Conservation (phyloP, 2,797 vertebrate genomes). For the Cryptoprocta ferox region DNA sequence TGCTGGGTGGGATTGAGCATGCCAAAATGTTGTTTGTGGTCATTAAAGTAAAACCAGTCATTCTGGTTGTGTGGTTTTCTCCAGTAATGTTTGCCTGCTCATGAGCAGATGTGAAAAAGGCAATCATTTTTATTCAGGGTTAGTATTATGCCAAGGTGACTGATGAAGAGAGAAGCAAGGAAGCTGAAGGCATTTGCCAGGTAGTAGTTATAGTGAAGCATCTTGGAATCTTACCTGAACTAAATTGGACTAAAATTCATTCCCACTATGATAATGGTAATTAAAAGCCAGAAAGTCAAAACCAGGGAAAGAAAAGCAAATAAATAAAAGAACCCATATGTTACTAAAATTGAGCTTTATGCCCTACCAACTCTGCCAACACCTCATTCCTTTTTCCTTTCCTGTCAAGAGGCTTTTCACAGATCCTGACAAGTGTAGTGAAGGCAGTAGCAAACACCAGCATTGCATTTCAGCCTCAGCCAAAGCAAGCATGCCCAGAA, state of each 20-base stretch:
- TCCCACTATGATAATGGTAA: background rate
- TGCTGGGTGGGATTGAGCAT: background rate
- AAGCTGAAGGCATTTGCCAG: background rate
- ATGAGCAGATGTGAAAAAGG: background rate
- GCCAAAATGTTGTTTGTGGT: background rate
- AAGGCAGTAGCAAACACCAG: background rate
- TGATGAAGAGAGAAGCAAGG: background rate
- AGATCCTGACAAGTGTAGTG: background rate
- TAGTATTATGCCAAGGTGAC: background rate
- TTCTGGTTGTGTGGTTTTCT: background rate
- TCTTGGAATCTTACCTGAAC: background rate
- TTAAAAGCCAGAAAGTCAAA: background rate
- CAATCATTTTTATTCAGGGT: background rate
- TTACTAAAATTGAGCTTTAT: background rate
- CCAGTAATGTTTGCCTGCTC: background rate
- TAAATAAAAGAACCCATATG: background rate
- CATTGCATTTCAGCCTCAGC: background rate
- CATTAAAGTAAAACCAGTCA: background rate
- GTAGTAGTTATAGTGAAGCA: background rate
- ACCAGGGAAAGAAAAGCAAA: background rate
- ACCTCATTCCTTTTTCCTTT: background rate
- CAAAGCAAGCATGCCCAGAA: background rate
- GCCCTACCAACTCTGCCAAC: background rate
- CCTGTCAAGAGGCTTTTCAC: background rate
- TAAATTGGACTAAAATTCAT: background rate